phyloP scores from a whole-genome alignment of 2,888 invertebrate genomes.

The Nephrotoma flavescens region DNA sequence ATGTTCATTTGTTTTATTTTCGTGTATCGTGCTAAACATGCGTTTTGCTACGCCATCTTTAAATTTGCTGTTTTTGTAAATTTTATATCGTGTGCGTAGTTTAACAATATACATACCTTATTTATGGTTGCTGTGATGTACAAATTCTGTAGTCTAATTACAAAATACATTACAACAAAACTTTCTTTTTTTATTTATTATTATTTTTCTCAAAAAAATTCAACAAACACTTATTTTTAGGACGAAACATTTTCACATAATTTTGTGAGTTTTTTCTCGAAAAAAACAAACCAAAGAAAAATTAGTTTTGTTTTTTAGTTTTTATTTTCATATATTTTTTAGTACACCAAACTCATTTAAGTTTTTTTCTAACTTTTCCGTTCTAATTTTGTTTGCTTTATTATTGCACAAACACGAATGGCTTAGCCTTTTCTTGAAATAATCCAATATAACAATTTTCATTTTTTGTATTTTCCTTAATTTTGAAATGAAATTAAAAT shows the following conservation, averaged over 20 bases:
- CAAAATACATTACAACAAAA: constrained; percentile 1
- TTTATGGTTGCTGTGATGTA: not conserved
- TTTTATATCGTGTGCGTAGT: too few relatives aligned
- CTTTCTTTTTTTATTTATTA: not conserved
- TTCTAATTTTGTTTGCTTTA: not conserved
- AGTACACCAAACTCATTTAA: not conserved
- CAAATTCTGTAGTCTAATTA: not conserved
- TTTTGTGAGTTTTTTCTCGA: constrained; percentile 28
- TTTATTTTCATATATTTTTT: not conserved
- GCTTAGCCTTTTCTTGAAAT: not conserved
- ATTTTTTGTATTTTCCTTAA: constrained; percentile 10
- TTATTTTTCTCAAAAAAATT: not conserved
- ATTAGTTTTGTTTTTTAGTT: not conserved
- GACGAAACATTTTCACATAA: constrained; percentile 31
- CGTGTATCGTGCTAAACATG: too few relatives aligned
- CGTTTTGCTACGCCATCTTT: too few relatives aligned
- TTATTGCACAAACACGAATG: not conserved
- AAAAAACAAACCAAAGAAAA: constrained; percentile 1
- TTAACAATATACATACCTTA: too few relatives aligned
- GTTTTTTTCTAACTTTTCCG: not conserved
- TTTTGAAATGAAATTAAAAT: constrained; percentile 18
- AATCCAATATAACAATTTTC: not conserved
- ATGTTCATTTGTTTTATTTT: too few relatives aligned
- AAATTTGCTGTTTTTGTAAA: too few relatives aligned
- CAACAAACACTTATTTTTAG: constrained; percentile 22